Evolutionary conservation across 2,113 vertebrate genomes (phyloP).

Genomic region (Mesembrinibis cayennensis): DNA sequence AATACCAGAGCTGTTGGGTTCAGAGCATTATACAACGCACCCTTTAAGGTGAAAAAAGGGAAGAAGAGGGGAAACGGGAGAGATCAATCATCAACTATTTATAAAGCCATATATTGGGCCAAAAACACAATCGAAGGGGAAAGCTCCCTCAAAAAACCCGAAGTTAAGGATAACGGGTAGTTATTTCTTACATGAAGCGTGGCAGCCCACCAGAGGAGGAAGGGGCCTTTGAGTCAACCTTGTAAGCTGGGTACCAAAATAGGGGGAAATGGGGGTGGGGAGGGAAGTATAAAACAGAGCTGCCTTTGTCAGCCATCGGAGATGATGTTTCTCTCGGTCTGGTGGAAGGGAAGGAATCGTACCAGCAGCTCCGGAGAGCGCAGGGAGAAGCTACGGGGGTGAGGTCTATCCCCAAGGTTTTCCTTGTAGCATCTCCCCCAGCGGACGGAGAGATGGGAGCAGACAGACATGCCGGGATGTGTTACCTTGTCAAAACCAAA

Average conservation of each 20-base stretch:
- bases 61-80: not conserved
- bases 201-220: not conserved
- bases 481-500: not conserved
- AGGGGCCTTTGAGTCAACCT: not conserved
- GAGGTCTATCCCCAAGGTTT: conserved; percentile 1
- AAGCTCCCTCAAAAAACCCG: not conserved
- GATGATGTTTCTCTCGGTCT: not conserved
- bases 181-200: conserved; percentile 4
- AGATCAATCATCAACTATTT: not conserved
- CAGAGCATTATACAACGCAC: not conserved
- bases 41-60: not conserved
- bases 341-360: conserved; percentile 45
- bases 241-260: not conserved
- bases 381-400: conserved; percentile 16
- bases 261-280: not conserved
- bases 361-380: conserved; percentile 20
- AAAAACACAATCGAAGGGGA: not conserved
- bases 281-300: conserved; percentile 13
- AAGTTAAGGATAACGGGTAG: conserved; percentile 6
- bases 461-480: too few relatives aligned
- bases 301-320: conserved; percentile 19
- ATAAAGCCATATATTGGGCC: not conserved
- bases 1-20: not conserved
- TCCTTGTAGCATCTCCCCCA: not conserved
- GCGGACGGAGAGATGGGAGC: not conserved